Evolutionary conservation across 2,888 invertebrate genomes (phyloP), one percentile per base, ranked within the genome.

Genomic region (Eurytoma adleriae): DNA sequence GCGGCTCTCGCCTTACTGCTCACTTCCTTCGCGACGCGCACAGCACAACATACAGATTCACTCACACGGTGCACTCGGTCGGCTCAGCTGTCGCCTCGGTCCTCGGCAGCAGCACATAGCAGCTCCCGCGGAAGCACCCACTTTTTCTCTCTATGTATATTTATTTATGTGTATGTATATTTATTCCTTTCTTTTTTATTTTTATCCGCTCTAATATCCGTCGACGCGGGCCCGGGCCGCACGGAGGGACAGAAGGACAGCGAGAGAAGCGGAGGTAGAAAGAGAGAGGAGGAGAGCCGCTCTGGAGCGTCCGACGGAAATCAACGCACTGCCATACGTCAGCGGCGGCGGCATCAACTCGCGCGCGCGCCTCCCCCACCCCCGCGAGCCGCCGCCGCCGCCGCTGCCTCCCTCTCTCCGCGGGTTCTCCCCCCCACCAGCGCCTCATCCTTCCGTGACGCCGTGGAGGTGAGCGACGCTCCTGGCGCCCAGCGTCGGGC

Each of bases 241-340:
- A n/a, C 27, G 64, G 40, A 54, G 16, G 62, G 30, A 16, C 30
- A 27, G 14, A 62, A 30, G 30, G 16, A 57, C 64, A 69, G 18
- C 18, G 30, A 57, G 14, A 14, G 57, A 40, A 13, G 40, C 14
- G 16, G 16, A 57, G 40, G 5, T 18, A 20, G 57, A 57, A 40
- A 27, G 40, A 40, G 48, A 40, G 57, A 57, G 40, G 68, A 12
- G 54, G 56, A 30, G 27, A 50, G 62, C 62, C 27, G 30, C 56
- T 56, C 61, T 71, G 72, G 72, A 76, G 76, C 75, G 71, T 74
- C 77, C 78, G 82, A 82, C 70, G 78, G 80, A 78, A 81, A 81
- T 81, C 80, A 82, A 83, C 80, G 76, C 73, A 82, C 80, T 80
- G 77, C 67, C 78, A 73, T 73, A 67, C 79, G 72, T 75, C 64